Evolutionary conservation across 2,888 invertebrate genomes (phyloP), one percentile per base, ranked within the genome.

Genomic region (Acrobeloides nanus): DNA sequence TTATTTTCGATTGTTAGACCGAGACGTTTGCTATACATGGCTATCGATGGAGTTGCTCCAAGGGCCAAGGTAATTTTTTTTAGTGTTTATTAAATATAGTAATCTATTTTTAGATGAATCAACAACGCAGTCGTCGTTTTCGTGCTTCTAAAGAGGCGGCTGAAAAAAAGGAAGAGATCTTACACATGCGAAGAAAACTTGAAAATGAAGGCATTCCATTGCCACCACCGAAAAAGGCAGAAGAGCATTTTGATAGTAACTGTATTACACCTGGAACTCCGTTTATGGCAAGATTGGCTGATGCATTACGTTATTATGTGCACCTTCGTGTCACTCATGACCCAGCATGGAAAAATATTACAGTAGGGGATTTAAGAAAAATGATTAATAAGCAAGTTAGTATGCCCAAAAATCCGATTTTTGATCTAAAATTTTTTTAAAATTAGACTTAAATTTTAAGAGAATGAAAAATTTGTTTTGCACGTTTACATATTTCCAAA

Each of bases 221-320:
- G 17, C 78, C 78, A 3, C 75, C 76, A 17, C 72, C 87, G 71
- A 93, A 90, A 76, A 82, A 85, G 0, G 87, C 88, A 69, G 87
- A 83, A 61, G 86, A 87, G 33, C 90, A 93, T 77, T 97, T 97
- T 75, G 97, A 97, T 76, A 90, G 90, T 46, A 97, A 97, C 76
- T 99, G 97, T 74, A 99, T 97, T 70, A 97, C 97, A 0, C 97
- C 97, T 0, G 93, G 95, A n/a, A 95, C 5, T 4, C 69, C 69
- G 5, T 70, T 70, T 51, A 70, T 70, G 70, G 70, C 64, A 4
- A 52, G 68, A 40, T 44, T 68, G 17, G 66, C 68, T 8, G 59
- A 57, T 24, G 68, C 68, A 26, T 77, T 97, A 92, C 74, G 75
- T 81, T 89, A 87, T 76, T 71, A 65, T 40, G 62, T 71, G 24